Evolutionary conservation across 2,113 vertebrate species (phyloP).

Genomic region (Vicugna pacos): DNA sequence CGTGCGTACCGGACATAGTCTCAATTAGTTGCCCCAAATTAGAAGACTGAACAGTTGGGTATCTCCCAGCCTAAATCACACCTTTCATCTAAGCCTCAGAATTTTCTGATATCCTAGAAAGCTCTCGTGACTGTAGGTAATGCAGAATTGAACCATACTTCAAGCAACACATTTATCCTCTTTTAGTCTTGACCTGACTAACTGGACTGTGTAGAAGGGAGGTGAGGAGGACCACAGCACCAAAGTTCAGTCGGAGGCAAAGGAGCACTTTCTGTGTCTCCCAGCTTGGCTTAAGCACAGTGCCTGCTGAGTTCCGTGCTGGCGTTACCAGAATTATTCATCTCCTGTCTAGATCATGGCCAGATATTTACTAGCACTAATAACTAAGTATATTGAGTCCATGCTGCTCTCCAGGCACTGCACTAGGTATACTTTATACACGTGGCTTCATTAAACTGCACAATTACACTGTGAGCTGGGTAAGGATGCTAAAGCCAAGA

Average conservation of each 20-base stretch:
- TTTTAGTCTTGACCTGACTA: background rate
- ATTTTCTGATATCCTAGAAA: slow-evolving; percentile 18
- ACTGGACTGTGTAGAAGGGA: background rate
- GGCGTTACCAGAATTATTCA: background rate
- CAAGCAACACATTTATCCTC: background rate
- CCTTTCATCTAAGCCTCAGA: background rate
- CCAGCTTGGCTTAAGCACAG: background rate
- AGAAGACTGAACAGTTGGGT: background rate
- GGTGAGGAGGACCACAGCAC: background rate
- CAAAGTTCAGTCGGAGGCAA: background rate
- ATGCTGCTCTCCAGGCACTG: background rate
- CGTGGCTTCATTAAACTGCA: background rate
- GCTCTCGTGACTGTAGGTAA: background rate
- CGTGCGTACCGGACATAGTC: background rate
- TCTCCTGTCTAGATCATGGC: background rate
- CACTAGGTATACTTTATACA: background rate
- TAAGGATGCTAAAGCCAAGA: background rate
- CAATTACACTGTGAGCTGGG: background rate
- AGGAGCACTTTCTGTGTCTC: background rate
- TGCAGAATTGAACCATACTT: background rate
- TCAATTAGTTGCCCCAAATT: background rate
- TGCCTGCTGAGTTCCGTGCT: background rate
- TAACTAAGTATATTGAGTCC: background rate
- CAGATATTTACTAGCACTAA: background rate
- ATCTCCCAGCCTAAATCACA: background rate